Evolutionary conservation across 2,113 vertebrate species (phyloP).

Genomic region (Anolis carolinensis): DNA sequence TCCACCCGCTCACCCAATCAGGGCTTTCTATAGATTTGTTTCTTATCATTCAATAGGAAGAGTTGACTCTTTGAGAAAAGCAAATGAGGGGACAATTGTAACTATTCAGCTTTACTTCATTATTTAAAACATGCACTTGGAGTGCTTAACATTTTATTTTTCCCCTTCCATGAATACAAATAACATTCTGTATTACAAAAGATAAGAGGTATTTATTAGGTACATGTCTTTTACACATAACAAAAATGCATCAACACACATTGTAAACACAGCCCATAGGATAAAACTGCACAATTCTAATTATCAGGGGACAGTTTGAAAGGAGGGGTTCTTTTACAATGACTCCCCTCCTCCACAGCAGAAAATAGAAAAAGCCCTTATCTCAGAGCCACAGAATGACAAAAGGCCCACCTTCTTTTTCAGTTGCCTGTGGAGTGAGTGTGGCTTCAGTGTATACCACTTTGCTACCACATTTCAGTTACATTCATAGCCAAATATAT

Average conservation of each 20-base stretch:
- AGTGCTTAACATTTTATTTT: constrained; percentile 76
- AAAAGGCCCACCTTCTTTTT: constrained; percentile 34
- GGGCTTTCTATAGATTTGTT: neutral
- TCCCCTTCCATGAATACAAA: constrained; percentile 67
- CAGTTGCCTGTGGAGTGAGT: constrained; percentile 33
- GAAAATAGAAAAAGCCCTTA: constrained; percentile 55
- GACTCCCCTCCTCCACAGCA: constrained; percentile 51
- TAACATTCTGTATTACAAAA: constrained; percentile 77
- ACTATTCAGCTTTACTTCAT: neutral
- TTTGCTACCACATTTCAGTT: constrained; percentile 61
- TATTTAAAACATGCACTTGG: constrained; percentile 32
- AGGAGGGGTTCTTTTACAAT: constrained; percentile 34
- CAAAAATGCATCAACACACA: constrained; percentile 66
- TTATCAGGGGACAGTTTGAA: constrained; percentile 51
- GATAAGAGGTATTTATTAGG: constrained; percentile 64
- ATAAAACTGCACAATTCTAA: constrained; percentile 67
- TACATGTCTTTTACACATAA: constrained; percentile 62
- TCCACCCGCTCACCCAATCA: too few species aligned
- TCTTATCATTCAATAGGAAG: neutral
- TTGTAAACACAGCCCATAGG: constrained; percentile 66
- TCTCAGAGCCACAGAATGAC: constrained; percentile 13
- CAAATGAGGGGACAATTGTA: neutral
- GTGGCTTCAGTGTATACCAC: constrained; percentile 54
- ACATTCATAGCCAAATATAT: constrained; percentile 70
- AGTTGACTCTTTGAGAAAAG: neutral